Evolutionary conservation across 2,888 invertebrate species (phyloP), one percentile per base, ranked within the genome.

Genomic region (Bhutanitis thaidina): DNA sequence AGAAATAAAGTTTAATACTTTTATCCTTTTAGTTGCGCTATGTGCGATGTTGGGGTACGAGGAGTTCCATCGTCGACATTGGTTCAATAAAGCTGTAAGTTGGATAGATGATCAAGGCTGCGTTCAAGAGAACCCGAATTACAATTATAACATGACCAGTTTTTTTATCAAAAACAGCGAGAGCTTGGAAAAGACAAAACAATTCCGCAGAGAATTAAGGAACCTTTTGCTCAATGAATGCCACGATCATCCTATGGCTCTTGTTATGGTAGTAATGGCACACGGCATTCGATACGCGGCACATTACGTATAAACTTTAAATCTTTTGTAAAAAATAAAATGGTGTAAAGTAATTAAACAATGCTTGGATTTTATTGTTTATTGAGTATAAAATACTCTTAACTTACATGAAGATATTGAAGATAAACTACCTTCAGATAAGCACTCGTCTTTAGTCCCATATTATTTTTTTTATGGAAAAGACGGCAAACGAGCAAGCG

Each of bases 41-140:
- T 69, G 67, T 25, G 53, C 49, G 1, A 13, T 67, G 32, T 43
- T 64, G 16, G 69, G 69, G 1, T 67, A 65, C 44, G 58, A 64
- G 43, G 67, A 69, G 45, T 69, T 69, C 50, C 49, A 53, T 38
- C 61, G 69, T 0, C 54, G 52, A 12, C 36, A 61, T 13, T 70
- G 69, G 70, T 65, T 65, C 44, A 53, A 55, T n/a, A 74, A 73
- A 49, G 57, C 55, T 1, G 40, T 57, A 2, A 67, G 65, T 44
- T 74, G 73, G 73, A 53, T 71, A 3, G 64, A 69, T 37, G 53
- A 63, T 3, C 43, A 61, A 0, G 73, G 70, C 0, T 74, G 74
- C 29, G 54, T 71, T 1, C 35, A 51, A 2, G 74, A 73, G 32
- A 43, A 46, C 25, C 9, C 29, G 2, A 53, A 30, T 32, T 32